Percentiles rank a stretch among this genome's conserved stretches.
Conservation (phyloP, 2,113 vertebrate species). For the Phrynosoma platyrhinos region DNA sequence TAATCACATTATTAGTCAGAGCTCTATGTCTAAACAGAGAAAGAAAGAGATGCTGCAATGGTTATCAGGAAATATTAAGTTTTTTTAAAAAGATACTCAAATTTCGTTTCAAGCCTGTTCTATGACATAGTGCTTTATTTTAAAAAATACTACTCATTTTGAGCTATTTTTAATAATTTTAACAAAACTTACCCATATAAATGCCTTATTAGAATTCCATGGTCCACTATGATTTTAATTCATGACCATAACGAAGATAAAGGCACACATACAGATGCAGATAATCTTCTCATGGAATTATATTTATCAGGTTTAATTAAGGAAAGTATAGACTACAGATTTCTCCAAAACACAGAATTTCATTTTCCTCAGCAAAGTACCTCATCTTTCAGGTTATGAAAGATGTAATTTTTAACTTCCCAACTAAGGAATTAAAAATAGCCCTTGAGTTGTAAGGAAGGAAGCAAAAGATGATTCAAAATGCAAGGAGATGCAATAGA, state of each 20-base stretch:
- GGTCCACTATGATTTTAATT: not conserved
- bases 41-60: not conserved
- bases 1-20: not conserved
- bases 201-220: not conserved
- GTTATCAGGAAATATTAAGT: not conserved
- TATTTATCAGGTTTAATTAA: not conserved
- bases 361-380: not conserved
- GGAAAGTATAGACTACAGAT: not conserved
- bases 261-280: not conserved
- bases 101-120: not conserved
- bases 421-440: conserved; percentile 22
- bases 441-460: conserved; percentile 40
- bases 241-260: not conserved
- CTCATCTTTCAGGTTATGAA: not conserved
- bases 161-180: not conserved
- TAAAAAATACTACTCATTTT: not conserved
- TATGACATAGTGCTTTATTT: not conserved
- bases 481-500: not conserved
- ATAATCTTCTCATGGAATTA: not conserved
- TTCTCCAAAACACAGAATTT: not conserved
- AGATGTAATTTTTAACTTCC: conserved; percentile 33
- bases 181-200: not conserved
- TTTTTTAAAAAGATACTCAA: not conserved
- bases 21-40: not conserved
- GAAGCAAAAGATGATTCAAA: not conserved